phyloP scores from a whole-genome alignment of 64 coral and sea anemone genomes.

The Stichodactyla mertensii region DNA sequence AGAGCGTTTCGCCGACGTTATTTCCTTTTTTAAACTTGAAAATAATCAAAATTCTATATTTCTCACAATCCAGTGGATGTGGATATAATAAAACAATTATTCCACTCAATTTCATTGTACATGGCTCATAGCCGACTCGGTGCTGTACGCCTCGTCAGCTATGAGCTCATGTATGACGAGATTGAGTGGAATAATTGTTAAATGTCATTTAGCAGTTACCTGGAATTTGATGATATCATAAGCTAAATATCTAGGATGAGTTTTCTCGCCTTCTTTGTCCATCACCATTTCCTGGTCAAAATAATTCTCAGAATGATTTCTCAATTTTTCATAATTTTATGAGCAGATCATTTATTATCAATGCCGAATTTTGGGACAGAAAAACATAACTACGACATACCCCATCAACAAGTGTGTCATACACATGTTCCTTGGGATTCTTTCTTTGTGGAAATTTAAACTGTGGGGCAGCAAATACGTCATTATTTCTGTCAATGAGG shows the following conservation, averaged over 20 bases:
- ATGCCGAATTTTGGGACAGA: too few species aligned
- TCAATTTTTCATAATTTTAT: too few species aligned
- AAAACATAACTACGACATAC: slow-evolving; percentile 16
- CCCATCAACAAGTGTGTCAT: slow-evolving; percentile 89
- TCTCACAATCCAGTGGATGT: too few species aligned
- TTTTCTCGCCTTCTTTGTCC: slow-evolving; percentile 80
- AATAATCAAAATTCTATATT: too few species aligned
- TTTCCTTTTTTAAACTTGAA: too few species aligned
- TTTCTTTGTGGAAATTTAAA: slow-evolving; percentile 94
- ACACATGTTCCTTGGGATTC: slow-evolving; percentile 65
- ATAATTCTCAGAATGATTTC: neutral
- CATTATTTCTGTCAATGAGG: slow-evolving; percentile 87
- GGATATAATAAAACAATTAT: too few species aligned
- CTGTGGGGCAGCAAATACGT: slow-evolving; percentile 95
- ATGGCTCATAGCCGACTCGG: too few species aligned
- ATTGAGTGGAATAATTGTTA: neutral
- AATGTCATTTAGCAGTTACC: slow-evolving; percentile 32
- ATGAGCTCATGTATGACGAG: too few species aligned
- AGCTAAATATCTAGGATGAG: slow-evolving; percentile 79
- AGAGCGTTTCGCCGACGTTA: too few species aligned
- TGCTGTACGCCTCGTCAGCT: too few species aligned
- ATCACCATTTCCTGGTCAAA: slow-evolving; percentile 88
- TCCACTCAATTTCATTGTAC: too few species aligned
- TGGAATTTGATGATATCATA: slow-evolving; percentile 91
- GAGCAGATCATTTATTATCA: too few species aligned